Evolutionary conservation across 2,888 invertebrate species (phyloP).

Genomic region (Candidula unifasciata): DNA sequence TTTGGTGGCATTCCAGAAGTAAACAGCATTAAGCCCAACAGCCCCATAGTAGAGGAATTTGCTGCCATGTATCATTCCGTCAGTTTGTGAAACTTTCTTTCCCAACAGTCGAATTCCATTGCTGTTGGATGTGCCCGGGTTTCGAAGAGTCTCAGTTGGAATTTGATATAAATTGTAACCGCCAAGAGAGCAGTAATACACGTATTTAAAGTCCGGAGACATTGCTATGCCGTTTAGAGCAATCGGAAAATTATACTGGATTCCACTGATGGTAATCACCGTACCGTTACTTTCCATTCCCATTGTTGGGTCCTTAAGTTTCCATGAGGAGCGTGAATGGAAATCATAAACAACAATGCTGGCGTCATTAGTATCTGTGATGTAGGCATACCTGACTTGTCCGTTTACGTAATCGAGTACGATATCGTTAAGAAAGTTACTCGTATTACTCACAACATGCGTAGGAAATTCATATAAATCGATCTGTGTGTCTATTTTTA

Average conservation of each 20-base stretch:
- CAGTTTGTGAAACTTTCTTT: constrained; percentile 60
- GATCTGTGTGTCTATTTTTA: constrained; percentile 57
- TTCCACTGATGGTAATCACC: constrained; percentile 54
- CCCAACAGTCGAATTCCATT: constrained; percentile 59
- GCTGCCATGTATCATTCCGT: constrained; percentile 63
- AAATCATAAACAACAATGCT: constrained; percentile 65
- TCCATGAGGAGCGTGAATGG: constrained; percentile 56
- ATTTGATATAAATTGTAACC: constrained; percentile 60
- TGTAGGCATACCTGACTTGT: constrained; percentile 64
- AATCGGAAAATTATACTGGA: constrained; percentile 51
- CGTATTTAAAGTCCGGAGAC: constrained; percentile 63
- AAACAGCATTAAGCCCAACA: constrained; percentile 60
- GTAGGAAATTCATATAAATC: constrained; percentile 61
- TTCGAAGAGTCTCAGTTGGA: constrained; percentile 60
- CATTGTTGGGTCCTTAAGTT: constrained; percentile 62
- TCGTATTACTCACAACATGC: constrained; percentile 58
- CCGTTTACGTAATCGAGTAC: constrained; percentile 67
- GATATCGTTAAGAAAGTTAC: constrained; percentile 66
- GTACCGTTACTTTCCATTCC: constrained; percentile 54
- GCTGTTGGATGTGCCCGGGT: constrained; percentile 44
- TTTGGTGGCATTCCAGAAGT: constrained; percentile 61
- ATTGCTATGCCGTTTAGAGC: constrained; percentile 69
- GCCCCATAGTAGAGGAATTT: constrained; percentile 63
- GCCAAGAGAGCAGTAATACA: constrained; percentile 65
- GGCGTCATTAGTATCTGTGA: constrained; percentile 62